Evolutionary conservation across 2,113 vertebrate species (phyloP).

Genomic region (Empidonax alnorum): DNA sequence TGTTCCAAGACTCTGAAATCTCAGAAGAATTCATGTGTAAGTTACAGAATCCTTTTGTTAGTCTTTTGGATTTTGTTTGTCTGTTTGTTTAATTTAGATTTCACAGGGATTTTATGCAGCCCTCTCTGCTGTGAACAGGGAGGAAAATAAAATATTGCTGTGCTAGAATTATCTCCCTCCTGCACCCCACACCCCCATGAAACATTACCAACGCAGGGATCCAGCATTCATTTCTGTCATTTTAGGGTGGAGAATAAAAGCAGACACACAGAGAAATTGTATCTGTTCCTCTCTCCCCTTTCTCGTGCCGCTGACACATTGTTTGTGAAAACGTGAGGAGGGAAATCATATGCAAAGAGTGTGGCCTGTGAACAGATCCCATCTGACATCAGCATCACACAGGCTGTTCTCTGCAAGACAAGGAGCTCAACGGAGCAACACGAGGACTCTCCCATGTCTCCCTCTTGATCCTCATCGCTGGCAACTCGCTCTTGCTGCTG

Average conservation of each 20-base stretch:
- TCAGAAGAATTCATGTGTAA: background rate
- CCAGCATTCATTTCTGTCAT: background rate
- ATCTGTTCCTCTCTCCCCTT: background rate
- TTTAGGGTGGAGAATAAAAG: background rate
- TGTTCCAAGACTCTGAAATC: background rate
- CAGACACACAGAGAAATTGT: background rate
- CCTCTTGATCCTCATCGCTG: background rate
- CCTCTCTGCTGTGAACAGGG: background rate
- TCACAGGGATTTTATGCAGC: background rate
- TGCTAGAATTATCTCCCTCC: background rate
- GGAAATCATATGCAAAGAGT: background rate
- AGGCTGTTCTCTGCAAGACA: background rate
- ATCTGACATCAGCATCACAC: background rate
- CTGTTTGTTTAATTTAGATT: background rate
- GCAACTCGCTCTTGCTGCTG: background rate
- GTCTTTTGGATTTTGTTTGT: background rate
- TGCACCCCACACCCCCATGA: accelerated
- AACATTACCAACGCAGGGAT: background rate
- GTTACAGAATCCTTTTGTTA: background rate
- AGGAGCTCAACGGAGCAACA: background rate
- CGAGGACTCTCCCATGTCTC: background rate
- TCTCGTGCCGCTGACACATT: background rate
- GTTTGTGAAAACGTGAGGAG: conserved; percentile 14
- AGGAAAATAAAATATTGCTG: background rate
- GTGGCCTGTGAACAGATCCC: background rate